Percentiles rank a stretch among this genome's conserved stretches.
phyloP scores from a whole-genome alignment of 2,113 vertebrate species.

The Ptilonorhynchus violaceus region DNA sequence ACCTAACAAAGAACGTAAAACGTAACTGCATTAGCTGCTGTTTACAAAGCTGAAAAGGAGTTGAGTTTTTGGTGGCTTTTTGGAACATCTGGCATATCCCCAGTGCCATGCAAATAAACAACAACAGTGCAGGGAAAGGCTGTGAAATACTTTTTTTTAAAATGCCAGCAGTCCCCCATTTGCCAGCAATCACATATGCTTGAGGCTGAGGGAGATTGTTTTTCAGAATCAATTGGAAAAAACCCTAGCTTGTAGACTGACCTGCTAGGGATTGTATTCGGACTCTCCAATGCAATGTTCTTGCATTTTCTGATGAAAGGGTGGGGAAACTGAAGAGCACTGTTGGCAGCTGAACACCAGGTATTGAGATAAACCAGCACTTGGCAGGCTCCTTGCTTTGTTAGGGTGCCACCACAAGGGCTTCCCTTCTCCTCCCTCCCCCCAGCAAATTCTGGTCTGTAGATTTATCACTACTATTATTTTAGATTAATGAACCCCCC shows the following conservation, averaged over 20 bases:
- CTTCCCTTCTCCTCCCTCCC: neutral
- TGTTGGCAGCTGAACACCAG: neutral
- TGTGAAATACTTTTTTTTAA: neutral
- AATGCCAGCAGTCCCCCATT: neutral
- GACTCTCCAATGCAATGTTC: neutral
- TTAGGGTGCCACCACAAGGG: neutral
- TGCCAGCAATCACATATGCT: accelerated
- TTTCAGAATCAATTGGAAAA: neutral
- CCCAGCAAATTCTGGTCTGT: neutral
- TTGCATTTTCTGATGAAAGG: neutral
- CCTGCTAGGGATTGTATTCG: neutral
- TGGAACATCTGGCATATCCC: neutral
- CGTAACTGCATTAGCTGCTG: neutral
- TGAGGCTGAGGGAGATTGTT: neutral
- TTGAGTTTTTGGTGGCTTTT: neutral
- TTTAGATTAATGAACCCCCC: neutral
- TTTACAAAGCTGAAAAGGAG: neutral
- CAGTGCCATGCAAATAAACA: neutral
- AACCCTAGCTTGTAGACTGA: neutral
- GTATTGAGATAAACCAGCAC: neutral
- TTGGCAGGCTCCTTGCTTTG: accelerated
- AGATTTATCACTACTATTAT: neutral
- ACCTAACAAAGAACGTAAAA: neutral
- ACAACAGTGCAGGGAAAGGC: neutral
- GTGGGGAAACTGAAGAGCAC: neutral